Conservation (phyloP, 2,797 vertebrate genomes). For the Alexandromys oeconomus region DNA sequence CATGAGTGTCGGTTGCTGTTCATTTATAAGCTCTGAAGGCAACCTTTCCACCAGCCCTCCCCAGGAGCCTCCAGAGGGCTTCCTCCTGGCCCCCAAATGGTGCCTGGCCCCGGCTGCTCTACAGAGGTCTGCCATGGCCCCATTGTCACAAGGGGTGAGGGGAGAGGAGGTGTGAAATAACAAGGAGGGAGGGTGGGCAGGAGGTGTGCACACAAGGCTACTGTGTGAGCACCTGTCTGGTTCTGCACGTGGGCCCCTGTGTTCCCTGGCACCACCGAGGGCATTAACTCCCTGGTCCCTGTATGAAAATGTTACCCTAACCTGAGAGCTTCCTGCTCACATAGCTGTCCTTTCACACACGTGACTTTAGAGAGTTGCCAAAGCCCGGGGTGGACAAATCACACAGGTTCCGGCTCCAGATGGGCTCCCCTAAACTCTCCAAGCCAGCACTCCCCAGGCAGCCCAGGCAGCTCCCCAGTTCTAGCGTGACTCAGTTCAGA, state of each 20-base stretch:
- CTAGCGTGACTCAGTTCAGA: background rate
- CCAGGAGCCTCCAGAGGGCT: background rate
- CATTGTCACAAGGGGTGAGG: accelerated
- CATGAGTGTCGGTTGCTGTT: accelerated
- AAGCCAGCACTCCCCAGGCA: background rate
- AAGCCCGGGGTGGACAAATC: too few species aligned
- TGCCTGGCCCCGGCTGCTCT: background rate
- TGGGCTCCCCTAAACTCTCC: background rate
- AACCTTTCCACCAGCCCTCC: too few species aligned
- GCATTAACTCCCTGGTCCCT: background rate
- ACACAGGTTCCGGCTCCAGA: background rate
- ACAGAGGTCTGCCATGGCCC: too few species aligned
- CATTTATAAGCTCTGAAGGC: background rate
- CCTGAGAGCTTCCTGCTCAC: background rate
- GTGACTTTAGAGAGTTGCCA: background rate
- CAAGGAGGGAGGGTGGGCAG: background rate
- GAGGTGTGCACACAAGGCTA: background rate
- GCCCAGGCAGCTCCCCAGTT: background rate
- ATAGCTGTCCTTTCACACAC: background rate
- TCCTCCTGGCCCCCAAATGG: background rate
- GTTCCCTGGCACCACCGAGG: background rate
- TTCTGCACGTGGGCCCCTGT: background rate
- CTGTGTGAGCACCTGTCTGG: background rate
- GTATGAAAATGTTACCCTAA: background rate
- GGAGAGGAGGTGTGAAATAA: background rate